Conservation (phyloP, 2,888 invertebrate species). For the Lepidochitona cinerea region DNA sequence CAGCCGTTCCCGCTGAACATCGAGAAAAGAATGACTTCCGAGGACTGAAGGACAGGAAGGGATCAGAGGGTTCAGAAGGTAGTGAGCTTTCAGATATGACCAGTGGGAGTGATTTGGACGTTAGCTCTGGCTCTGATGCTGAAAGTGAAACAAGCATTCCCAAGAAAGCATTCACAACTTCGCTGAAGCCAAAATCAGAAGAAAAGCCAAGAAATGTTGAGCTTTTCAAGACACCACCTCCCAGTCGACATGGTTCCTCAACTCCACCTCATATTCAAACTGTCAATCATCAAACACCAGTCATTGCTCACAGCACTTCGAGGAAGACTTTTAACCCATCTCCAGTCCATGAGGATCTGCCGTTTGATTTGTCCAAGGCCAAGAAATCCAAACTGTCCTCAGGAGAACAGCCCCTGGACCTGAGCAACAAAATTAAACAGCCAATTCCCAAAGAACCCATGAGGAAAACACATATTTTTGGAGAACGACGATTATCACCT, state of each 20-base stretch:
- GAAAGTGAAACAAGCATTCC: slow-evolving; percentile 47
- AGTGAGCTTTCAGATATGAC: slow-evolving; percentile 35
- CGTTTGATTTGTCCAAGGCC: slow-evolving; percentile 36
- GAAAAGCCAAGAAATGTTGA: slow-evolving; percentile 12
- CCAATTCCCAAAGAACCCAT: slow-evolving; percentile 48
- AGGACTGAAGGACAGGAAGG: not conserved
- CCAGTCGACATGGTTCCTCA: not conserved
- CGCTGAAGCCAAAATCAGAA: not conserved
- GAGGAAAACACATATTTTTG: slow-evolving; percentile 63
- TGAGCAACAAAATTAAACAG: slow-evolving; percentile 83
- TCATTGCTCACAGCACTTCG: not conserved
- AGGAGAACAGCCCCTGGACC: slow-evolving; percentile 83
- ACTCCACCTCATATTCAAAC: not conserved
- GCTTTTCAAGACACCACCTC: not conserved
- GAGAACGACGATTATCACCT: slow-evolving; percentile 35
- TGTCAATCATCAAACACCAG: not conserved
- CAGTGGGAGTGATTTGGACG: slow-evolving; percentile 47
- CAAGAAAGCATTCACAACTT: slow-evolving; percentile 10
- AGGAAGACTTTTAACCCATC: not conserved
- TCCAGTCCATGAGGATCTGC: slow-evolving; percentile 26
- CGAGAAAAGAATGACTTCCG: not conserved
- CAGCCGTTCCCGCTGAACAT: not conserved
- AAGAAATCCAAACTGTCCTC: slow-evolving; percentile 9
- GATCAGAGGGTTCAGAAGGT: slow-evolving; percentile 21
- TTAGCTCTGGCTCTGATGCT: slow-evolving; percentile 49